Conservation (phyloP, 2,113 vertebrate species). For the Panthera tigris region DNA sequence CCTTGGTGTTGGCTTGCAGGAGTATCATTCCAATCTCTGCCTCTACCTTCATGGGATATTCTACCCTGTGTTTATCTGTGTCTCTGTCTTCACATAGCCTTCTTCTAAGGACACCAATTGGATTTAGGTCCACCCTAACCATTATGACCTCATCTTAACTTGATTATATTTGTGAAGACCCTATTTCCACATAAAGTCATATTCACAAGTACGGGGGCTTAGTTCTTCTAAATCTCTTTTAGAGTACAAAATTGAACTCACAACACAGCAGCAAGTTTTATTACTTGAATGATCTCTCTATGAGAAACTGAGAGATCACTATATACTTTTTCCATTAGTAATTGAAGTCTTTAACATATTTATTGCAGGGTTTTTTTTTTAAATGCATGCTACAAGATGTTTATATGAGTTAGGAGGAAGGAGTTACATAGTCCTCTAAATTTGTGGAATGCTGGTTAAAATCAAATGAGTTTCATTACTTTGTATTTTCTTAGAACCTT, state of each 20-base stretch:
- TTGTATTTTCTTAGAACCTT: not conserved
- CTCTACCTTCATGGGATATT: not conserved
- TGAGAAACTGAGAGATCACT: not conserved
- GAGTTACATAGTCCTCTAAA: not conserved
- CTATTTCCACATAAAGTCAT: constrained; percentile 1
- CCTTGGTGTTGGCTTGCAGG: not conserved
- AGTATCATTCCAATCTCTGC: not conserved
- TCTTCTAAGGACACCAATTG: not conserved
- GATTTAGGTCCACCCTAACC: not conserved
- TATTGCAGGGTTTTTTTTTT: not conserved
- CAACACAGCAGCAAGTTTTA: constrained; percentile 7
- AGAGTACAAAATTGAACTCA: not conserved
- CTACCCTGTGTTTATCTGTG: not conserved
- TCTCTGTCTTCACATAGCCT: not conserved
- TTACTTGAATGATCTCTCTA: not conserved
- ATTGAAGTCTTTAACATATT: not conserved
- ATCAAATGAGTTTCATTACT: not conserved
- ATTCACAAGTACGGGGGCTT: not conserved
- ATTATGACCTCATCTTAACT: constrained; percentile 6
- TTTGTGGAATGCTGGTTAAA: constrained; percentile 20
- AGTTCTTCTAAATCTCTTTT: not conserved
- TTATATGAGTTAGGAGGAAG: constrained; percentile 16
- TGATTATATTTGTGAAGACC: not conserved
- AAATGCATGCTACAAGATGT: not conserved
- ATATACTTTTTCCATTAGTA: not conserved